Percentiles rank a stretch among this genome's conserved stretches.
These are phyloP conservation scores for Elgonia sp. DNA, from an alignment of 2,888 invertebrate genomes.

Conservation along the genomic window DNA sequence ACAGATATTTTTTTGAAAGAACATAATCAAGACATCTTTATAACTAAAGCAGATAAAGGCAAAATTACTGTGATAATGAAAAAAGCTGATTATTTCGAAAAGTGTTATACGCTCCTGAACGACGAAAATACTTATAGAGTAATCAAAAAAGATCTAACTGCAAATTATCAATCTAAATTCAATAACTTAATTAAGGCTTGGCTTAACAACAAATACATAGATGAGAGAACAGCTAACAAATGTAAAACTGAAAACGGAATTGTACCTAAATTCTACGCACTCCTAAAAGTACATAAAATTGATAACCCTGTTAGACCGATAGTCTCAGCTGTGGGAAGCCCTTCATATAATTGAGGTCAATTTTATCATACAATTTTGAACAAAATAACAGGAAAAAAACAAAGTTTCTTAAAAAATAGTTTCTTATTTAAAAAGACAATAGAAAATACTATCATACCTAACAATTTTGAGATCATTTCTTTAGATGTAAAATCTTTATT, in stretches of 20 bases:
- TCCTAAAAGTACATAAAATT: neutral
- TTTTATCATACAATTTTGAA: neutral
- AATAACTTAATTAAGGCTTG: neutral
- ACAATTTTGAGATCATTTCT: no score
- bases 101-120: neutral
- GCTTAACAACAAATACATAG: neutral
- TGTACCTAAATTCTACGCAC: no score
- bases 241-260: neutral
- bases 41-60: constrained; percentile 14
- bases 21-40: neutral
- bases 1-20: constrained; percentile 8
- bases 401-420: neutral
- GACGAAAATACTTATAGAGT: neutral
- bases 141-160: neutral
- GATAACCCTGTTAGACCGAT: neutral
- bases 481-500: no score
- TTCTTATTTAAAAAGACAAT: no score
- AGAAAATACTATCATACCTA: no score
- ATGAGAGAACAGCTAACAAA: neutral
- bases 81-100: neutral
- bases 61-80: constrained; percentile 14
- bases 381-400: neutral
- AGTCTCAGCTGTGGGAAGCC: neutral
- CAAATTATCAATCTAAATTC: neutral
- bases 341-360: neutral